Evolutionary conservation across 2,888 invertebrate species (phyloP), one percentile per base, ranked within the genome.

Genomic region (Boloria euphrosyne): DNA sequence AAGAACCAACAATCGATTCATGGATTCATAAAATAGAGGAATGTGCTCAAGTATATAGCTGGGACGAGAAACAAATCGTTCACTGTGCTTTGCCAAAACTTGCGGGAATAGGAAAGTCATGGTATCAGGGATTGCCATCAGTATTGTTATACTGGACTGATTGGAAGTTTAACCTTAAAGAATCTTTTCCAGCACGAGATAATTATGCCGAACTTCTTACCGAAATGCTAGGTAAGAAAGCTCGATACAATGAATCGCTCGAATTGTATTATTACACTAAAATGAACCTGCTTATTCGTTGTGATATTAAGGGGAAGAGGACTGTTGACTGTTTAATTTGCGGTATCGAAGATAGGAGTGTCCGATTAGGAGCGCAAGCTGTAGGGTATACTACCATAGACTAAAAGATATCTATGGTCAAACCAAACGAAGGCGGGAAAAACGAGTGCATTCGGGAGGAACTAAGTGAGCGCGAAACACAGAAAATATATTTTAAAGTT

Each of bases 1-100:
- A 71, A 59, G 67, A 66, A 31, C 73, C 73, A 49, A 72, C 70
- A 6, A 66, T 74, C 4, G 44, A 65, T 31, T 63, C 54, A 3
- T 75, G 72, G 75, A 22, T 75, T 14, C 62, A 31, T 52, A 74
- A 74, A 55, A 70, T 75, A 13, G 69, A 74, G 17, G 74, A 76
- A 43, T 73, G 73, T 66, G 67, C 73, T 3, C 50, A 66, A 49
- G 61, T 74, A 38, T 75, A 74, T 55, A 55, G 63, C 7, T 75
- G 73, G 74, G 62, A 38, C 16, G 73, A 75, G 18, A 67, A 54
- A 43, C 71, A 74, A 57, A 73, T 69, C 0, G 67, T 75, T 16
- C 75, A 76, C 49, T 76, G 70, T 64, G 71, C 74, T 6, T 65
- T 75, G 22, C 72, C 72, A 22, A 75, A 73, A 62, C 61, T 74